Evolutionary conservation across 2,888 invertebrate genomes (phyloP), one percentile per base, ranked within the genome.

Genomic region (Drosophila robusta): DNA sequence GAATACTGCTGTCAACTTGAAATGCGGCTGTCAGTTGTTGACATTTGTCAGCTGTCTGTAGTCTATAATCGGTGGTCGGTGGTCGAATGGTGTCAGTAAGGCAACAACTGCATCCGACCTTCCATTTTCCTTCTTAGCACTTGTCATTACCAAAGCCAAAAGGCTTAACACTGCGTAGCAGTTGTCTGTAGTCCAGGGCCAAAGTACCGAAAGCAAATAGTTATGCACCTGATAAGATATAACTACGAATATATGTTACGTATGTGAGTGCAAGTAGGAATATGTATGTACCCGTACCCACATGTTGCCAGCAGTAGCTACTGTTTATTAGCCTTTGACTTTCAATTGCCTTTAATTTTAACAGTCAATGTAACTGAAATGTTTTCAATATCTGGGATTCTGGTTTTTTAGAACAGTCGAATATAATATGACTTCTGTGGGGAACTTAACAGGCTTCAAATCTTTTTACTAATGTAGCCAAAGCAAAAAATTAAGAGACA

Each of bases 31-130:
- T 38, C 47, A 47, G 73, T 58, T 77, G 74, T 77, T 75, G 74
- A 70, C 80, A 63, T 45, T 63, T 72, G 60, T 62, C 66, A 47
- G 51, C 36, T 42, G 62, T 57, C 52, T 4, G 11, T 32, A 11
- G 32, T 12, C 34, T 34, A 12, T 4, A 12, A 7, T 26, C 29
- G 8, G 29, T 32, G 32, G 32, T 32, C 32, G 11, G 9, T 34
- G 34, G 34, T 61, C 63, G 70, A 77, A 70, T 63, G 72, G 78
- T 75, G 81, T 75, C 78, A 80, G 68, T 71, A 51, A 68, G 69
- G 39, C 69, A 45, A 50, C 49, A 46, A 45, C 54, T 58, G 73
- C 73, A 63, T 58, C 7, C 41, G 55, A 26, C 22, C 54, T 39
- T 60, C 46, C 41, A 45, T 55, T 44, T 18, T 6, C 24, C 42